Evolutionary conservation across 2,888 invertebrate species (phyloP).

Genomic region (Athalia cordata): DNA sequence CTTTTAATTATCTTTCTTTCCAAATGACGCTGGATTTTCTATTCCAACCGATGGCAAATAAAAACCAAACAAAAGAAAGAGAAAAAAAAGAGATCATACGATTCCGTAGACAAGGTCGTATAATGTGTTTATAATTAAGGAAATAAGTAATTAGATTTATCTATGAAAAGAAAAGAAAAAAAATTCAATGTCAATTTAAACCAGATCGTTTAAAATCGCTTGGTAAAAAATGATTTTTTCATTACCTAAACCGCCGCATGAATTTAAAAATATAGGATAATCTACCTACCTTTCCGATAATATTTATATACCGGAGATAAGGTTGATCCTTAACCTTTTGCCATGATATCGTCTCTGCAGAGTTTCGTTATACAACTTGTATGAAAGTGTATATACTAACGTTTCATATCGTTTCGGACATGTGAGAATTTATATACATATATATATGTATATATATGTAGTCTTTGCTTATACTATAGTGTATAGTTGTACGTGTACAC

Average conservation of each 20-base stretch:
- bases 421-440: no score
- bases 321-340: conserved; percentile 29
- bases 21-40: no score
- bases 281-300: not conserved
- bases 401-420: no score
- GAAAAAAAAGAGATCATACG: not conserved
- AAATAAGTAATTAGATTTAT: no score
- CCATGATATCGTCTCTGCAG: not conserved
- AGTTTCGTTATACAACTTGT: conserved; percentile 6
- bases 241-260: no score
- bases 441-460: no score
- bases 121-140: not conserved
- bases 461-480: no score
- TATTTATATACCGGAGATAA: not conserved
- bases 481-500: not conserved
- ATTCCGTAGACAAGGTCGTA: no score
- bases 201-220: not conserved
- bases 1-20: no score
- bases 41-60: not conserved
- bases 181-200: not conserved
- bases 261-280: not conserved
- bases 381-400: not conserved
- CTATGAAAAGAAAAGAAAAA: not conserved
- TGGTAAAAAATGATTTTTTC: not conserved
- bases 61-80: not conserved